A percentile compares a stretch with the other conserved stretches of the same genome.
These are phyloP conservation scores for Pollachius pollachius DNA, from an alignment of 2,113 vertebrate species.

Conservation along the genomic window DNA sequence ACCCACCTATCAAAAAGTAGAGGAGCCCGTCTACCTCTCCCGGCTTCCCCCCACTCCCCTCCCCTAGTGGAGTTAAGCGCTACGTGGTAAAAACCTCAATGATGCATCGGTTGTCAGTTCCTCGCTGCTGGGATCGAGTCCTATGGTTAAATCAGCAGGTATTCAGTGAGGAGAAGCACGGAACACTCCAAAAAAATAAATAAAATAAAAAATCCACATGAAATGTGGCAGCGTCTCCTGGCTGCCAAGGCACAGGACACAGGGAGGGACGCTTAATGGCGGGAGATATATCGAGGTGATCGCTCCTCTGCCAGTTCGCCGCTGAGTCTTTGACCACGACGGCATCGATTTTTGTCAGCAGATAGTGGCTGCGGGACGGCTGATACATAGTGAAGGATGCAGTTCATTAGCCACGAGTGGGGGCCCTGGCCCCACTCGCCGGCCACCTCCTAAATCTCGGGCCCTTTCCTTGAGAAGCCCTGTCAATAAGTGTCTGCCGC, in stretches of 20 bases:
- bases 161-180: too few species aligned
- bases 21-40: background rate
- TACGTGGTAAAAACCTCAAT: too few species aligned
- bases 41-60: background rate
- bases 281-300: constrained; percentile 47
- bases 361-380: constrained; percentile 52
- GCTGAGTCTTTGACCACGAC: constrained; percentile 63
- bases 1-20: background rate
- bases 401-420: constrained; percentile 59
- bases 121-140: too few species aligned
- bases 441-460: constrained; percentile 47
- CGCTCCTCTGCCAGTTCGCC: constrained; percentile 45
- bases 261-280: constrained; percentile 48
- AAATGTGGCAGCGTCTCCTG: constrained; percentile 31
- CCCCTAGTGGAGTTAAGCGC: too few species aligned
- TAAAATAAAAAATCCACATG: constrained; percentile 3
- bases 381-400: constrained; percentile 64
- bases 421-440: background rate
- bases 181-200: too few species aligned
- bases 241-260: constrained; percentile 17
- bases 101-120: too few species aligned
- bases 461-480: constrained; percentile 33
- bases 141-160: too few species aligned
- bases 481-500: constrained; percentile 41
- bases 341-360: constrained; percentile 61